phyloP scores from a whole-genome alignment of 2,797 vertebrate genomes.

The Cuculus canorus region DNA sequence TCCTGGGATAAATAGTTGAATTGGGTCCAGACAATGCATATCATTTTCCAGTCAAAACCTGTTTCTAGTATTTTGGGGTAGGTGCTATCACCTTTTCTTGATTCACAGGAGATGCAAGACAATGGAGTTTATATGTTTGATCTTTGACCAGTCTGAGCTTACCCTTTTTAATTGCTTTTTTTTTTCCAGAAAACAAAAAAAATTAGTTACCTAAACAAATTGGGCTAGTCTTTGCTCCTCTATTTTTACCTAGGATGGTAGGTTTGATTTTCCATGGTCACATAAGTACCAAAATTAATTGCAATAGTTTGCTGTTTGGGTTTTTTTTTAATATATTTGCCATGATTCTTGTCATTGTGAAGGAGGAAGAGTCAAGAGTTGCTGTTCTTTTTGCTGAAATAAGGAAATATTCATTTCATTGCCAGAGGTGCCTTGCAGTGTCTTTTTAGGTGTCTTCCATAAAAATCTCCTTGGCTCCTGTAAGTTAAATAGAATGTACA shows the following conservation, averaged over 20 bases:
- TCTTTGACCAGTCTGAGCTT: background rate
- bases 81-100: background rate
- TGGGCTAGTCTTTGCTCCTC: background rate
- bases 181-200: background rate
- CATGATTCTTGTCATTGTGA: background rate
- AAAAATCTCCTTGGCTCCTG: background rate
- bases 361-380: background rate
- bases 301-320: background rate
- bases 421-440: slow-evolving; percentile 33
- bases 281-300: background rate
- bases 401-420: slow-evolving; percentile 28
- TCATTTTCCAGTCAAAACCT: background rate
- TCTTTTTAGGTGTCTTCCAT: slow-evolving; percentile 17
- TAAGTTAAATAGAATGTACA: slow-evolving; percentile 17
- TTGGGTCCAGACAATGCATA: accelerated
- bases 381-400: slow-evolving; percentile 39
- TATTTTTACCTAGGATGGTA: background rate
- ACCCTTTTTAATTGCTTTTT: background rate
- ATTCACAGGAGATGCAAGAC: background rate
- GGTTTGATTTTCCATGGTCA: background rate
- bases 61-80: background rate
- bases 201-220: background rate
- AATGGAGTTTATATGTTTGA: background rate
- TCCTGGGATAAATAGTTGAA: background rate
- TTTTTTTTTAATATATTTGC: background rate